Conservation (phyloP, 2,113 vertebrate species). For the Syrmaticus mikado region DNA sequence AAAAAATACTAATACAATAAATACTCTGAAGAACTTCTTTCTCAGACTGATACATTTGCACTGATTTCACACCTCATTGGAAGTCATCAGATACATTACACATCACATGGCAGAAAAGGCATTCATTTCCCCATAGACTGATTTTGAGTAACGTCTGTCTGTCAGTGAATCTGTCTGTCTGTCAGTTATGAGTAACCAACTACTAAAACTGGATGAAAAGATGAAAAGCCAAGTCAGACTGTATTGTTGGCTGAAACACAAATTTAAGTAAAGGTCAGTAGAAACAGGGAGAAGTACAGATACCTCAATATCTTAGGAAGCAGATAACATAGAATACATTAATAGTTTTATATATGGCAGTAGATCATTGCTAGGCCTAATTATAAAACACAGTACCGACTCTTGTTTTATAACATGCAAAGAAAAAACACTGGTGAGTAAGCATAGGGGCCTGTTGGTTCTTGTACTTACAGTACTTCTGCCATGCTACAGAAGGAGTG, state of each 20-base stretch:
- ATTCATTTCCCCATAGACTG: background rate
- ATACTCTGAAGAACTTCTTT: background rate
- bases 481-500: background rate
- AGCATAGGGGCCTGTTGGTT: background rate
- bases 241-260: background rate
- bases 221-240: background rate
- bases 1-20: background rate
- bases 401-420: fast-evolving
- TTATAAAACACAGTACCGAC: background rate
- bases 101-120: background rate
- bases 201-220: background rate
- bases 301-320: background rate
- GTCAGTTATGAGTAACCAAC: background rate
- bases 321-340: background rate
- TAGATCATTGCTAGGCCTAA: background rate
- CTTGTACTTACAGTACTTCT: background rate
- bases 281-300: background rate
- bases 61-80: background rate
- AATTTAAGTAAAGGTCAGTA: background rate
- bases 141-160: background rate
- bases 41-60: background rate
- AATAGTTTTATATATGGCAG: background rate
- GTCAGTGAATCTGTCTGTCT: too few relatives aligned
- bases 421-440: background rate
- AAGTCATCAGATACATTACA: background rate